These are phyloP conservation scores for Ecliptopera silaceata DNA, from an alignment of 2,888 invertebrate genomes.

Conservation along the genomic window DNA sequence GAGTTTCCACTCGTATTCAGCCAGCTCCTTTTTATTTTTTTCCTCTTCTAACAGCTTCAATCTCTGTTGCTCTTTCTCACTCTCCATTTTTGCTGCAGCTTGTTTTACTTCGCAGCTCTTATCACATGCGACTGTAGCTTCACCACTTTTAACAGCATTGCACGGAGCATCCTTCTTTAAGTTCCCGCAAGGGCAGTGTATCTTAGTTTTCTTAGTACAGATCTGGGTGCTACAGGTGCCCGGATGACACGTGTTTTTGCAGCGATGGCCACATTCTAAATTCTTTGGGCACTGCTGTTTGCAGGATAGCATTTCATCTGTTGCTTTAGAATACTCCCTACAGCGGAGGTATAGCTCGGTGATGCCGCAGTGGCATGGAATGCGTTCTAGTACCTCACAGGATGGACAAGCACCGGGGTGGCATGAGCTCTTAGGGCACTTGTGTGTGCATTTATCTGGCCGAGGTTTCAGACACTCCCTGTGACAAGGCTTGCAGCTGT, in stretches of 20 bases:
- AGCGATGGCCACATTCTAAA: constrained; percentile 93
- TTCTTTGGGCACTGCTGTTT: constrained; percentile 94
- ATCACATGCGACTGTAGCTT: constrained; percentile 84
- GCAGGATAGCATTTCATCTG: constrained; percentile 84
- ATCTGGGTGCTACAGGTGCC: constrained; percentile 86
- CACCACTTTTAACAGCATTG: constrained; percentile 76
- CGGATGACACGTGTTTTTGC: constrained; percentile 88
- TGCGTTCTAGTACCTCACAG: constrained; percentile 87
- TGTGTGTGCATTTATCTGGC: constrained; percentile 89
- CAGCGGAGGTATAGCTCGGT: constrained; percentile 90
- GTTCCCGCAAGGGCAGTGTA: constrained; percentile 90
- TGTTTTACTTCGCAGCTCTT: constrained; percentile 84
- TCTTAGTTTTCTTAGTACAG: constrained; percentile 91
- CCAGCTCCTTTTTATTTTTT: constrained; percentile 87
- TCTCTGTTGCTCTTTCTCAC: constrained; percentile 81
- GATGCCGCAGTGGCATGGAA: constrained; percentile 92
- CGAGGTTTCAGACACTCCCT: constrained; percentile 84
- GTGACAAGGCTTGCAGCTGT: constrained; percentile 66
- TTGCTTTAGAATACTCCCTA: constrained; percentile 83
- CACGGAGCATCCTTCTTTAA: constrained; percentile 89
- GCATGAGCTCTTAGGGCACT: constrained; percentile 86
- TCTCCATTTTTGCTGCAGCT: constrained; percentile 76
- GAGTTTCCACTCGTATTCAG: constrained; percentile 90
- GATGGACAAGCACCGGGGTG: constrained; percentile 89
- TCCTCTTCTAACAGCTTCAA: constrained; percentile 84